Percentiles rank a stretch among this genome's conserved stretches.
These are phyloP conservation scores for Drosophila kanekoi DNA, from an alignment of 2,888 invertebrate genomes.

Conservation along the genomic window DNA sequence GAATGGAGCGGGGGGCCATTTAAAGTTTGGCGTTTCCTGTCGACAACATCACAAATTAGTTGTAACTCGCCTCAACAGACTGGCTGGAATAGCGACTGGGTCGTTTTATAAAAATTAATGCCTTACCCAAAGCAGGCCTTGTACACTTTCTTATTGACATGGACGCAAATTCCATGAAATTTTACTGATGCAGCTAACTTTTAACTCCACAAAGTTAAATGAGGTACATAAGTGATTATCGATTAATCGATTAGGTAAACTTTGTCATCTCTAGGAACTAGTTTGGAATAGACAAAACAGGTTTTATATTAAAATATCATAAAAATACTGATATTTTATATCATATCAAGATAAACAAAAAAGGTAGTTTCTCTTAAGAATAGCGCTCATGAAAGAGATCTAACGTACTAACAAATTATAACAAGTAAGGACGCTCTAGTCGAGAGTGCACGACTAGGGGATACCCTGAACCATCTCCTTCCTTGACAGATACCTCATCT, in stretches of 20 bases:
- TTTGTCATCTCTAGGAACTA: background rate
- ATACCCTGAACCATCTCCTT: too few species aligned
- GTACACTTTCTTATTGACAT: background rate
- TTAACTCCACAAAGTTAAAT: too few species aligned
- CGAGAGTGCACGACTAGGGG: too few species aligned
- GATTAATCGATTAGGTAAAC: background rate
- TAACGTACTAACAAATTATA: too few species aligned
- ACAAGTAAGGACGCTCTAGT: too few species aligned
- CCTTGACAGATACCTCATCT: too few species aligned
- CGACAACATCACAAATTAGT: conserved; percentile 46
- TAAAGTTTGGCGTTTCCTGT: conserved; percentile 53
- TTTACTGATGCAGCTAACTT: background rate
- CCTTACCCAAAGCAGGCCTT: background rate
- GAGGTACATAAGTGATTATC: background rate
- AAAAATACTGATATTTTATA: too few species aligned
- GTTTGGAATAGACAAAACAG: too few species aligned
- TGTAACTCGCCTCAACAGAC: conserved; percentile 18
- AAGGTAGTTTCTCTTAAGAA: too few species aligned
- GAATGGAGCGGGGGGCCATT: conserved; percentile 31
- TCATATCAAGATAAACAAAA: too few species aligned
- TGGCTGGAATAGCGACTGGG: background rate
- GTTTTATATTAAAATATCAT: background rate
- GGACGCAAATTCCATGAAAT: background rate
- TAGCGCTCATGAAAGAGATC: too few species aligned
- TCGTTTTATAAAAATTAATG: background rate